These are phyloP conservation scores for Trachelus troglodyta DNA, from an alignment of 2,888 invertebrate species.

Conservation along the genomic window DNA sequence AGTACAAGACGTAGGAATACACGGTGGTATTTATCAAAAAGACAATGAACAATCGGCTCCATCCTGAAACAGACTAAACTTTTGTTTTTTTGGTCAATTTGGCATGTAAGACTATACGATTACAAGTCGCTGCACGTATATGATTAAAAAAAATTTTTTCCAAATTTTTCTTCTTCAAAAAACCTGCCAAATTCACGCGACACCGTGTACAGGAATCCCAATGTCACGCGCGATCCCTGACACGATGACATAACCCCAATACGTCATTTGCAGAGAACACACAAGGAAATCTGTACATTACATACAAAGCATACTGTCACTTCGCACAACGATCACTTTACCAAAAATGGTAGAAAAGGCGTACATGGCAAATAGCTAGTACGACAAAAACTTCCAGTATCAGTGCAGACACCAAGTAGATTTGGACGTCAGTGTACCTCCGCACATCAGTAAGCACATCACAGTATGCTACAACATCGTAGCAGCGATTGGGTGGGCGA, in stretches of 20 bases:
- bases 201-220: not conserved
- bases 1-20: slow-evolving; percentile 46
- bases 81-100: slow-evolving; percentile 22
- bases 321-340: slow-evolving; percentile 49
- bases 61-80: slow-evolving; percentile 64
- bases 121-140: accelerated
- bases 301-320: slow-evolving; percentile 58
- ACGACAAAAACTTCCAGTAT: slow-evolving; percentile 58
- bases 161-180: not conserved
- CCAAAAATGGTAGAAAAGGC: slow-evolving; percentile 46
- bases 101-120: not conserved
- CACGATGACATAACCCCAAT: not conserved
- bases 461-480: slow-evolving; percentile 54
- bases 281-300: slow-evolving; percentile 49
- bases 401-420: slow-evolving; percentile 57
- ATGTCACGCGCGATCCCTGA: not conserved
- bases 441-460: slow-evolving; percentile 58
- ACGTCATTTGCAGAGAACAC: slow-evolving; percentile 17
- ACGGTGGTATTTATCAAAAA: slow-evolving; percentile 27
- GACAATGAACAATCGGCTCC: slow-evolving; percentile 53
- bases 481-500: slow-evolving; percentile 33
- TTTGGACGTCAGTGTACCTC: slow-evolving; percentile 55
- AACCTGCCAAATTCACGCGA: not conserved
- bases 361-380: slow-evolving; percentile 60
- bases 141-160: not conserved